phyloP scores from a whole-genome alignment of 2,113 vertebrate species.

The Athene noctua region DNA sequence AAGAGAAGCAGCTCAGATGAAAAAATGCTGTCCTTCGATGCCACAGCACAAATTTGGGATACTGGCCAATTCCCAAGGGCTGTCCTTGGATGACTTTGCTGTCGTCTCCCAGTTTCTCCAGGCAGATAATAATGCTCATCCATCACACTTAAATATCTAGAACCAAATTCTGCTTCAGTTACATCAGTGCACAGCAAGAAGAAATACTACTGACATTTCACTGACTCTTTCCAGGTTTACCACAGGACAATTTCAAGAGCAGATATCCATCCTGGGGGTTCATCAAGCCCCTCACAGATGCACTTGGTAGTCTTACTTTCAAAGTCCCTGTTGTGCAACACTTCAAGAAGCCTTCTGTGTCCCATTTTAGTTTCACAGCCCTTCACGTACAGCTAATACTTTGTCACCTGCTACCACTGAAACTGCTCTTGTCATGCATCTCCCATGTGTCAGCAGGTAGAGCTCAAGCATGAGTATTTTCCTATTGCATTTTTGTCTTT shows the following conservation, averaged over 20 bases:
- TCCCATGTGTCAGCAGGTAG: neutral
- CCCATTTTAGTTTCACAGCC: neutral
- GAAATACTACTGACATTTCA: neutral
- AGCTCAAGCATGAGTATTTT: neutral
- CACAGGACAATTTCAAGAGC: neutral
- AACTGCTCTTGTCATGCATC: neutral
- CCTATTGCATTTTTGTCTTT: neutral
- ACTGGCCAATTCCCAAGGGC: neutral
- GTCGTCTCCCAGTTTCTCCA: neutral
- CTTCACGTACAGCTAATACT: neutral
- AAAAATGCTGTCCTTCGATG: neutral
- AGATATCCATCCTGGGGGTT: neutral
- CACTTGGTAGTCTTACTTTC: neutral
- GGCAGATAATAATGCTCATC: neutral
- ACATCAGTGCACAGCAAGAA: rapidly evolving
- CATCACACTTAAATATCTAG: neutral
- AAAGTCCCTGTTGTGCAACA: neutral
- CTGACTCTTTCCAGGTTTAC: neutral
- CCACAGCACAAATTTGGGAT: neutral
- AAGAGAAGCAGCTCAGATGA: neutral
- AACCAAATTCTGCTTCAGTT: neutral
- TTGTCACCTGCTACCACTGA: neutral
- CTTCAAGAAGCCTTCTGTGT: neutral
- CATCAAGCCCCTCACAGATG: neutral
- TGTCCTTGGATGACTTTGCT: neutral